phyloP scores from a whole-genome alignment of 2,113 vertebrate genomes.

The pig (Sus scrofa) region T2T-Sscrofa CM000824.6:123985501-123986000 shows the following conservation, averaged over 20 bases:
- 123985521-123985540: constrained; percentile 23
- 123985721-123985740: rapidly evolving
- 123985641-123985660: background rate
- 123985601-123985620: background rate
- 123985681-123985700: background rate
- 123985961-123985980: background rate
- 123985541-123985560: background rate
- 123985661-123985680: background rate
- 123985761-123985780: background rate
- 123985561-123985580: background rate
- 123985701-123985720: background rate
- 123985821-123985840: no score
- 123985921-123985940: background rate
- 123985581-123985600: background rate
- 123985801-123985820: background rate
- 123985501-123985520: background rate
- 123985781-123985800: no score
- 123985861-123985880: background rate
- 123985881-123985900: background rate
- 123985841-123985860: background rate
- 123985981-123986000: background rate
- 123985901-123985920: background rate
- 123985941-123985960: background rate
- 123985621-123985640: background rate
- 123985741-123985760: background rate